phyloP scores from a whole-genome alignment of 1,140 invertebrate genomes.

The Bombus balteatus region DNA sequence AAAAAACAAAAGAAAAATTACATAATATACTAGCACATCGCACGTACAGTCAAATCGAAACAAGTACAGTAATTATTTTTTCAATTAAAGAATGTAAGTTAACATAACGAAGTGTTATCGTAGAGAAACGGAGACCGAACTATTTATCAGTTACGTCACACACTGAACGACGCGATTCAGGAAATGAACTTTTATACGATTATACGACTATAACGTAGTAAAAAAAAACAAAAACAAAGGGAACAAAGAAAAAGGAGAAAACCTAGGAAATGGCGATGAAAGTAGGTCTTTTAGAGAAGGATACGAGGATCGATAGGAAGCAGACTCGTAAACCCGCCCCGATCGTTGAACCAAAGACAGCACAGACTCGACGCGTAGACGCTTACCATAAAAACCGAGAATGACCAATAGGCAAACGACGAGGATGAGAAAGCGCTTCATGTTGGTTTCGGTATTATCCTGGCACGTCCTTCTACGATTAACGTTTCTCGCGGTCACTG shows the following conservation, averaged over 20 bases:
- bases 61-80: neutral
- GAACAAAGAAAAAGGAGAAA: too few species aligned
- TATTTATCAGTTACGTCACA: neutral
- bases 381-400: slow-evolving; percentile 70
- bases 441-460: slow-evolving; percentile 59
- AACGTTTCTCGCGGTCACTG: neutral
- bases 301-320: slow-evolving; percentile 30
- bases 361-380: neutral
- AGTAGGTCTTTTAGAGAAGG: slow-evolving; percentile 4
- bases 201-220: neutral
- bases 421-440: slow-evolving; percentile 64
- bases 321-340: neutral
- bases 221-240: neutral
- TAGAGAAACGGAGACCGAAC: neutral
- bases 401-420: slow-evolving; percentile 64
- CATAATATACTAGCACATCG: neutral
- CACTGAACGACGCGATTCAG: neutral
- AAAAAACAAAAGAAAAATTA: neutral
- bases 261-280: neutral
- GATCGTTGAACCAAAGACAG: slow-evolving; percentile 39
- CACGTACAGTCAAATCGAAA: neutral
- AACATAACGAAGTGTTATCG: neutral
- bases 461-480: slow-evolving; percentile 26
- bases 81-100: neutral
- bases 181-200: neutral